A percentile compares a stretch with the other conserved stretches of the same genome.
Conservation (phyloP, 2,888 invertebrate genomes). For the Coleophora deauratella region DNA sequence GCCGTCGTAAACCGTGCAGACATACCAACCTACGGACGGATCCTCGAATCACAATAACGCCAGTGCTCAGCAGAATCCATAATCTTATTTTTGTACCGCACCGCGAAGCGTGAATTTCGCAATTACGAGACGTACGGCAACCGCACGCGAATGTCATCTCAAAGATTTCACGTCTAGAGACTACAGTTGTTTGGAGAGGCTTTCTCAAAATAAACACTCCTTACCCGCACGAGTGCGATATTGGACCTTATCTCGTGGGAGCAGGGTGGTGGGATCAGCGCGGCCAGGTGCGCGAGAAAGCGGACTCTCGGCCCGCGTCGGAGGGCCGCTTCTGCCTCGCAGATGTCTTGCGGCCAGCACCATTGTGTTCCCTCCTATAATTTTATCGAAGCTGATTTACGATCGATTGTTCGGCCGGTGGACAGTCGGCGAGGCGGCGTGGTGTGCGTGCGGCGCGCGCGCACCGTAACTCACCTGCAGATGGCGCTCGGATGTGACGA, state of each 20-base stretch:
- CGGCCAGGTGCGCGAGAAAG: conserved; percentile 37
- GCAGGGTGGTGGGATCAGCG: conserved; percentile 42
- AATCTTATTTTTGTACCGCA: conserved; percentile 75
- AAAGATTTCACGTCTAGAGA: conserved; percentile 34
- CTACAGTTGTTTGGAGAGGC: conserved; percentile 34
- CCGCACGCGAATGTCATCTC: conserved; percentile 40
- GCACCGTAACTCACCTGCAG: conserved; percentile 55
- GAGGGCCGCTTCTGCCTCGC: conserved; percentile 57
- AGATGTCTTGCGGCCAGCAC: conserved; percentile 51
- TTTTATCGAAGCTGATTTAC: conserved; percentile 74
- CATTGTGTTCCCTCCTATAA: conserved; percentile 74
- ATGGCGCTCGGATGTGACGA: conserved; percentile 54
- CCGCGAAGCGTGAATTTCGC: conserved; percentile 73
- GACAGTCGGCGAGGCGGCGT: conserved; percentile 56
- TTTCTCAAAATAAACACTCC: conserved; percentile 70
- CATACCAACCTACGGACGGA: conserved; percentile 70
- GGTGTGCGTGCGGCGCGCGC: conserved; percentile 52
- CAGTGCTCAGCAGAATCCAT: conserved; percentile 72
- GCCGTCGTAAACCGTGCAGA: conserved; percentile 62
- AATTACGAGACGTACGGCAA: conserved; percentile 51
- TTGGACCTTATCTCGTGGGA: conserved; percentile 68
- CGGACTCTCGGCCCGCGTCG: conserved; percentile 48
- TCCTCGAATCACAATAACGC: conserved; percentile 74
- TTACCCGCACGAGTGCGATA: conserved; percentile 68
- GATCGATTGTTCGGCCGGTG: conserved; percentile 71